Conservation (phyloP, 2,113 vertebrate genomes). For the Dendropsophus ebraccatus region DNA sequence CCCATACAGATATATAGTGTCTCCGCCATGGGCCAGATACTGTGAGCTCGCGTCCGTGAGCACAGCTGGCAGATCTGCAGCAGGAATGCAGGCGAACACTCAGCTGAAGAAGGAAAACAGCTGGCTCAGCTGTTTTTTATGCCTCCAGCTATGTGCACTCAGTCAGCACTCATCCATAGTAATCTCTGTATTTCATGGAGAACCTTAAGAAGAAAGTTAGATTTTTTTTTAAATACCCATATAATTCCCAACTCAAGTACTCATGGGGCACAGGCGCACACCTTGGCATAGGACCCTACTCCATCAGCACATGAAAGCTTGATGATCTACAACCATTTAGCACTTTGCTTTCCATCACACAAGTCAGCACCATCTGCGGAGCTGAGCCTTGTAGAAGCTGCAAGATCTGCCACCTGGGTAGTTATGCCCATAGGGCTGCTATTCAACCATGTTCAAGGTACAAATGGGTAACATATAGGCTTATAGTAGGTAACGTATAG, state of each 20-base stretch:
- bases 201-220: background rate
- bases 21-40: conserved; percentile 17
- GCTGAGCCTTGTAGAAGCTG: background rate
- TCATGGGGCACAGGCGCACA: background rate
- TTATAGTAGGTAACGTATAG: too few relatives aligned
- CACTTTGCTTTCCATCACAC: background rate
- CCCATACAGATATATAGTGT: background rate
- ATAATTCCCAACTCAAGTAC: background rate
- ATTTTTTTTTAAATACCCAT: background rate
- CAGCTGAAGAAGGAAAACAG: conserved; percentile 53
- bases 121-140: conserved; percentile 49
- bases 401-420: background rate
- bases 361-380: background rate
- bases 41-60: conserved; percentile 12
- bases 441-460: background rate
- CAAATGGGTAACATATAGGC: too few relatives aligned
- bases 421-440: background rate
- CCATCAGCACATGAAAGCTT: background rate
- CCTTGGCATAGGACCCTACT: background rate
- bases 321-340: background rate
- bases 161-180: background rate
- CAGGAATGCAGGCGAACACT: conserved; percentile 7
- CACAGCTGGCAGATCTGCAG: conserved; percentile 55
- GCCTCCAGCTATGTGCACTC: background rate
- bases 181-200: conserved; percentile 3